These are phyloP conservation scores for Drosophila parthenogenetica DNA, from an alignment of 2,888 invertebrate genomes.

Conservation along the genomic window DNA sequence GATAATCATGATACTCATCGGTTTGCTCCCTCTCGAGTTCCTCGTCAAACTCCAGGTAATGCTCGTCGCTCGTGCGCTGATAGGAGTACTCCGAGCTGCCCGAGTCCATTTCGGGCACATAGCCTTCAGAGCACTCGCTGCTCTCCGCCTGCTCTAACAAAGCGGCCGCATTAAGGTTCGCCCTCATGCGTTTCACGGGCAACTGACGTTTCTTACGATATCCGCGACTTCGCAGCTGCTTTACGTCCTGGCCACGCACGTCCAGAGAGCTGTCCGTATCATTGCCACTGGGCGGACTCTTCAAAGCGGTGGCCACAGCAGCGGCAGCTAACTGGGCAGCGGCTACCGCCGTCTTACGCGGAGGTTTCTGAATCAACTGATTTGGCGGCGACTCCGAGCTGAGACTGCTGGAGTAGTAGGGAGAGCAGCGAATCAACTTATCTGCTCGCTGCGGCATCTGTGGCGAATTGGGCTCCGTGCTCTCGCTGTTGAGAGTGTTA, in stretches of 20 bases:
- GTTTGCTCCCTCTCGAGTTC: constrained; percentile 83
- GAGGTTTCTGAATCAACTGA: constrained; percentile 87
- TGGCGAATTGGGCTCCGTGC: constrained; percentile 84
- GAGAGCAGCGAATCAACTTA: constrained; percentile 89
- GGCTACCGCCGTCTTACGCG: constrained; percentile 89
- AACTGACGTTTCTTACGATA: constrained; percentile 89
- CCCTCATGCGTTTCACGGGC: constrained; percentile 83
- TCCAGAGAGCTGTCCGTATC: constrained; percentile 90
- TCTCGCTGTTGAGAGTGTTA: constrained; percentile 86
- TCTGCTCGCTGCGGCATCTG: constrained; percentile 84
- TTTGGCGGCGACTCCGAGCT: constrained; percentile 91
- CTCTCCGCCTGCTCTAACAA: constrained; percentile 86
- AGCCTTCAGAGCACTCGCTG: constrained; percentile 89
- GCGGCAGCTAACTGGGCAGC: constrained; percentile 83
- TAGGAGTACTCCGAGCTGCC: constrained; percentile 88
- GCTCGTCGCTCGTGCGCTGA: constrained; percentile 83
- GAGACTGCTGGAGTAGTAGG: constrained; percentile 91
- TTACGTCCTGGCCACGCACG: constrained; percentile 88
- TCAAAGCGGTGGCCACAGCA: constrained; percentile 86
- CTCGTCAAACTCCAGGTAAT: constrained; percentile 85
- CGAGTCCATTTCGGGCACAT: constrained; percentile 88
- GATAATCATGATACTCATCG: constrained; percentile 87
- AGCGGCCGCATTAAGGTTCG: constrained; percentile 77
- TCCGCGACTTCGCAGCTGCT: constrained; percentile 89
- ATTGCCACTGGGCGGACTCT: constrained; percentile 91